Evolutionary conservation across 2,888 invertebrate genomes (phyloP), one percentile per base, ranked within the genome.

Genomic region (Parelbella ahira): DNA sequence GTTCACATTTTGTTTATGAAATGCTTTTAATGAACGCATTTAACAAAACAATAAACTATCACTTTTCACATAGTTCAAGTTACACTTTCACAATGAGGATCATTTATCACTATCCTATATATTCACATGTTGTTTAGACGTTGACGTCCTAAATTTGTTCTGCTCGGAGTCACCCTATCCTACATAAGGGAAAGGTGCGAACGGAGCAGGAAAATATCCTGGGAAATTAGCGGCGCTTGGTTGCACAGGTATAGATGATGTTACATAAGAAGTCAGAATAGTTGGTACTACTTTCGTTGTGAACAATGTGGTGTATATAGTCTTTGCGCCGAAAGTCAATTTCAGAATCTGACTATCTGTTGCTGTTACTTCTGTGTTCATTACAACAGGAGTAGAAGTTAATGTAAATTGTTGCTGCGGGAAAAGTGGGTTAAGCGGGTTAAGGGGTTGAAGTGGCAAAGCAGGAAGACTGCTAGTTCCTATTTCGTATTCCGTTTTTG

Each of bases 301-400:
- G 71, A 92, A 95, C 44, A 97, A 88, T 1, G 96, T 96, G 3
- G 96, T 96, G 67, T 93, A 94, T 0, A 95, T 92, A 0, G 96
- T 96, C 73, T 94, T 95, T 18, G 96, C 96, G n/a, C 96, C 96
- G 67, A 96, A 96, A 5, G 95, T 96, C 53, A 96, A 81, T 74
- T 96, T 95, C 48, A 96, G 79, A 36, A 96, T 87, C 78, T 94
- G 93, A 56, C 95, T 95, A 49, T 93, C 91, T 0, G 95, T 95
- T 51, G 93, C 90, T 1, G 93, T 93, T 6, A 95, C 90, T 56
- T 93, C 84, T 0, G 95, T 94, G 61, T 93, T 94, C 45, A 93
- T 90, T 11, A 96, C 89, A n/a, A 95, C 87, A 0, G 95, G 94
- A 0, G 94, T 93, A 4, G 94, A 94, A 12, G 93, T 93, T 9